These are phyloP conservation scores for Autographa pulchrina DNA, from an alignment of 2,888 invertebrate species.

Conservation along the genomic window DNA sequence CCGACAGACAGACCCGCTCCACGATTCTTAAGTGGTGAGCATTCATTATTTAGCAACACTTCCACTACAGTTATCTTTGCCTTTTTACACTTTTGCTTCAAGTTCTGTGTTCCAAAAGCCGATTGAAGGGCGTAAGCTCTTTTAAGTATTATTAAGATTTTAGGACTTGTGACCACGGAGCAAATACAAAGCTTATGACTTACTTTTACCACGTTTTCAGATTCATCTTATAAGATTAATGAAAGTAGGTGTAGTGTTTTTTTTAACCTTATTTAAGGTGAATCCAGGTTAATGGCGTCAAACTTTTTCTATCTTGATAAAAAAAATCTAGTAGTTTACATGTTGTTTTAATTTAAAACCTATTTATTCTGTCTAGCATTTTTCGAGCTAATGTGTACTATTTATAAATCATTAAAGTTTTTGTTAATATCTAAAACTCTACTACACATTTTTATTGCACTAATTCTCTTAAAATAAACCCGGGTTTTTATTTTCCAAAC, in stretches of 20 bases:
- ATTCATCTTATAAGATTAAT: background rate
- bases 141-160: constrained; percentile 43
- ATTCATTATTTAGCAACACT: constrained; percentile 69
- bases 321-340: constrained; percentile 67
- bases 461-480: constrained; percentile 11
- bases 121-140: constrained; percentile 30
- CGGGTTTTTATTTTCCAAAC: constrained; percentile 21
- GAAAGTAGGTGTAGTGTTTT: too few species aligned
- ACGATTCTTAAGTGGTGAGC: constrained; percentile 64
- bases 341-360: constrained; percentile 73
- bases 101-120: constrained; percentile 42
- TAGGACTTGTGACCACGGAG: constrained; percentile 33
- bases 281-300: constrained; percentile 69
- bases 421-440: background rate
- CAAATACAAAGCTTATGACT: too few species aligned
- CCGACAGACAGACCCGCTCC: constrained; percentile 67
- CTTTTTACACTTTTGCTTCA: constrained; percentile 45
- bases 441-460: constrained; percentile 13
- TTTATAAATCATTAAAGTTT: background rate
- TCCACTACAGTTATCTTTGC: constrained; percentile 40
- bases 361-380: constrained; percentile 70
- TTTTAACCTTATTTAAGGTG: constrained; percentile 32
- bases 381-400: background rate
- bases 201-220: constrained; percentile 16
- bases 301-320: constrained; percentile 72